Percentiles rank a stretch among this genome's conserved stretches.
Evolutionary conservation across 2,113 vertebrate genomes (phyloP).

Genomic region (Strix uralensis): DNA sequence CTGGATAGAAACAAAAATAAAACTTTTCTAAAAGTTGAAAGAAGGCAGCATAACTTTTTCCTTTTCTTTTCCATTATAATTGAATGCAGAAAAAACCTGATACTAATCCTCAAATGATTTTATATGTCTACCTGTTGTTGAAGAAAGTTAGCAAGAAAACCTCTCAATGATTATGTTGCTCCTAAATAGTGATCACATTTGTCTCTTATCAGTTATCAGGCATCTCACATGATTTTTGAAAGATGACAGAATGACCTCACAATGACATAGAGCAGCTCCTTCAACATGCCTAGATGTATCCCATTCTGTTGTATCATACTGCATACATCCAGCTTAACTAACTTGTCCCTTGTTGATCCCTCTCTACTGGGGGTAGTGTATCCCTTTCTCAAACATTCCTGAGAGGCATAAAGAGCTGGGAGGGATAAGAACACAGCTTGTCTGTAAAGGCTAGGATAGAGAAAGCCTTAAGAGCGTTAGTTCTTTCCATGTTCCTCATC

Average conservation of each 20-base stretch:
- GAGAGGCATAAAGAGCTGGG: not conserved
- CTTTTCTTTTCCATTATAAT: not conserved
- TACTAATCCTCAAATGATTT: not conserved
- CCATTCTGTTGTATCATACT: not conserved
- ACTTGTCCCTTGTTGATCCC: fast-evolving
- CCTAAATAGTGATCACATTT: not conserved
- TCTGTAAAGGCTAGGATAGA: not conserved
- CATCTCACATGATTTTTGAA: not conserved
- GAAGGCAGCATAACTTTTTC: not conserved
- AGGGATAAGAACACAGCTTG: not conserved
- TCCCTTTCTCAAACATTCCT: not conserved
- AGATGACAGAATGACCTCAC: too few relatives aligned
- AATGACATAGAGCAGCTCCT: not conserved
- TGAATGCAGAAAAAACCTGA: not conserved
- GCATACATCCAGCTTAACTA: not conserved
- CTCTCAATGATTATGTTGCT: not conserved
- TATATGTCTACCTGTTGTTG: not conserved
- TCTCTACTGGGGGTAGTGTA: fast-evolving
- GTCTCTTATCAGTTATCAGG: not conserved
- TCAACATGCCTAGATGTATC: not conserved
- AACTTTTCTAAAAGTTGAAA: not conserved
- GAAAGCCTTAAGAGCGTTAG: not conserved
- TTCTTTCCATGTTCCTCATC: not conserved
- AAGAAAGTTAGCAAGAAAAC: not conserved
- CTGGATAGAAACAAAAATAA: not conserved